Evolutionary conservation across 92 coral and sea anemone species (phyloP), one percentile per base, ranked within the genome.

Genomic region (Umimayanthus chanpuru): DNA sequence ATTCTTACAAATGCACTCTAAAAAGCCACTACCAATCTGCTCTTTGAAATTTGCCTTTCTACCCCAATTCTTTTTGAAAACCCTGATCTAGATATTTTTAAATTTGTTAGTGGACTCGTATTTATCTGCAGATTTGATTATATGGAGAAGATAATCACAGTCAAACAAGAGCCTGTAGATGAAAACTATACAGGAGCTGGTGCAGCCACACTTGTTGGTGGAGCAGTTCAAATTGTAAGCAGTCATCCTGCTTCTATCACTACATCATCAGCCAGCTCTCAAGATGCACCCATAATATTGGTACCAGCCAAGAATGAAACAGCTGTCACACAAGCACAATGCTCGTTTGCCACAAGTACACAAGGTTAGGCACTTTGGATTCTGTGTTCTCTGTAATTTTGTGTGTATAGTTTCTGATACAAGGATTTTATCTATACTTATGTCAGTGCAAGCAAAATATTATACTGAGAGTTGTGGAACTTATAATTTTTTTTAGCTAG

Each of bases 111-210:
- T 28, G 41, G 28, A 28, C 55, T 85, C 73, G 8, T 53, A 43
- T 74, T 12, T 61, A 53, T 38, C 70, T 88, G 86, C 74, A 91
- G 89, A 74, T 86, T 73, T 88, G 88, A 86, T 95, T 93, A 90
- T 93, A 95, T 95, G 98, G 98, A 95, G 98, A 91, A 95, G 85
- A 93, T 95, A 91, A 92, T 95, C 66, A 93, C 96, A 88, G 96
- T 95, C 77, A 95, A 95, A 93, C 96, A 87, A 90, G 98, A 95
- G 88, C 98, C 98, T 70, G 91, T 92, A 73, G 98, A 93, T 89
- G 96, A 93, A 88, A 89, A 89, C 67, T 79, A 80, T 85, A 73
- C 87, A 32, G 80, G 78, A 20, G 89, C 85, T 21, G 65, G 85
- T n/a, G 76, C 90, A 5, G 55, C 92, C 14, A 43, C 47, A 70